A percentile compares a stretch with the other conserved stretches of the same genome.
Evolutionary conservation across 2,888 invertebrate genomes (phyloP).

Genomic region (Scelioninae gen. 1): DNA sequence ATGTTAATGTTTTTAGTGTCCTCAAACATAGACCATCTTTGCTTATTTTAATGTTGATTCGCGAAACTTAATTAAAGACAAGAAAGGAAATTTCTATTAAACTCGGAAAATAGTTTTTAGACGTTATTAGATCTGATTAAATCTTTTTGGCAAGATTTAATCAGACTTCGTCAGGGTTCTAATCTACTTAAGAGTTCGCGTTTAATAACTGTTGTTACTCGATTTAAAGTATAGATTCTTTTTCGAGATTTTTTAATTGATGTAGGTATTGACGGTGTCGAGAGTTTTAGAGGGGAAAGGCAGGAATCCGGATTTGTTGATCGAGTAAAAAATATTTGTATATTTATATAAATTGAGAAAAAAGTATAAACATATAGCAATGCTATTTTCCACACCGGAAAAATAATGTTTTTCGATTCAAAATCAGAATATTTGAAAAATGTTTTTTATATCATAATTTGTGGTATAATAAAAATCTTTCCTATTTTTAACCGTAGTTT

Average conservation of each 20-base stretch:
- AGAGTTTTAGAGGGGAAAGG: too few species aligned
- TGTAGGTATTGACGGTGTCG: not conserved
- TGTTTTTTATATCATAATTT: too few species aligned
- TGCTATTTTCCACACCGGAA: too few species aligned
- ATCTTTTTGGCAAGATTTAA: slow-evolving; percentile 46
- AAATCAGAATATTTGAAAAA: too few species aligned
- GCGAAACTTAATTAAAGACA: slow-evolving; percentile 41
- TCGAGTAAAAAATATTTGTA: too few species aligned
- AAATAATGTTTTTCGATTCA: too few species aligned
- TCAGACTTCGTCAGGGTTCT: slow-evolving; percentile 36
- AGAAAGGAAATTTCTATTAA: slow-evolving; percentile 35
- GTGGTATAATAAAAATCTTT: too few species aligned
- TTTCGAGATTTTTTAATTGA: slow-evolving; percentile 5
- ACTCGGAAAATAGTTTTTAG: slow-evolving; percentile 28
- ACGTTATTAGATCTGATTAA: slow-evolving; percentile 43
- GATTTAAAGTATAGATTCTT: slow-evolving; percentile 1
- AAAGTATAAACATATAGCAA: too few species aligned
- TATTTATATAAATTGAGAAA: too few species aligned
- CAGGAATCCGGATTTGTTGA: too few species aligned
- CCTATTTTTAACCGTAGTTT: too few species aligned
- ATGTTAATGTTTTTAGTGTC: slow-evolving; percentile 35
- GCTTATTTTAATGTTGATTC: slow-evolving; percentile 18
- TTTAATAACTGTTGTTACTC: slow-evolving; percentile 28
- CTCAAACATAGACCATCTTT: slow-evolving; percentile 5
- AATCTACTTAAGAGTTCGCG: slow-evolving; percentile 44